Conservation (phyloP, 1,140 invertebrate genomes). For the Drosophila yakuba region DNA sequence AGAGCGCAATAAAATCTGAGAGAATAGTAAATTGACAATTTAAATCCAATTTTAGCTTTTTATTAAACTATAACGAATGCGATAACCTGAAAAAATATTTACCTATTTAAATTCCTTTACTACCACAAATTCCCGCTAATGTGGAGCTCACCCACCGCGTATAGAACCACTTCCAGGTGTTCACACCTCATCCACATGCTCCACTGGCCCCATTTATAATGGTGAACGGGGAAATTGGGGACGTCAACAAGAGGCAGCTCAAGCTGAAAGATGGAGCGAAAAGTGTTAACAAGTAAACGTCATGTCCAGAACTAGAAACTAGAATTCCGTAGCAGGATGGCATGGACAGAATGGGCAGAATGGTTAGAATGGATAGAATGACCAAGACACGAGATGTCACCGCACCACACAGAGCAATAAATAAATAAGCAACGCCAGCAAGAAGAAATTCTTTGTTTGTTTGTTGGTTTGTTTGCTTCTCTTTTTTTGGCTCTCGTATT, state of each 20-base stretch:
- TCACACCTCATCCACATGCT: constrained; percentile 10
- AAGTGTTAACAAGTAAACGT: constrained; percentile 78
- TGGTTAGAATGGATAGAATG: not conserved
- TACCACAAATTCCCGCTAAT: too few relatives aligned
- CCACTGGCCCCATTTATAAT: constrained; percentile 23
- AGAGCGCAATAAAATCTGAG: too few relatives aligned
- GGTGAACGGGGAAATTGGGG: constrained; percentile 44
- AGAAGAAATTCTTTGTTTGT: constrained; percentile 42
- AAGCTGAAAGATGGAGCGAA: constrained; percentile 44
- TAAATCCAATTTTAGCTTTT: not conserved
- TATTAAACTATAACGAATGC: not conserved
- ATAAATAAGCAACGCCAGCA: constrained; percentile 71
- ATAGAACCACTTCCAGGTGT: not conserved
- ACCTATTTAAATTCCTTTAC: too few relatives aligned
- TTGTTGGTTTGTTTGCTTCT: constrained; percentile 51
- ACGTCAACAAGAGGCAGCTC: constrained; percentile 48
- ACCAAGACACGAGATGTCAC: constrained; percentile 63
- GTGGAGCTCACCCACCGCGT: too few relatives aligned
- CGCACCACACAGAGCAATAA: constrained; percentile 70
- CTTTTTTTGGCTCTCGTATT: constrained; percentile 36
- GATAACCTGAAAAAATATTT: not conserved
- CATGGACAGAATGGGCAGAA: too few relatives aligned
- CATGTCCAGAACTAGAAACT: constrained; percentile 53
- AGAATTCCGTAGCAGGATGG: constrained; percentile 27
- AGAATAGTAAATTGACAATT: not conserved